Percentiles rank a stretch among this genome's conserved stretches.
Evolutionary conservation across 1,140 invertebrate genomes (phyloP).

Genomic region (Acromyrmex echinatior): DNA sequence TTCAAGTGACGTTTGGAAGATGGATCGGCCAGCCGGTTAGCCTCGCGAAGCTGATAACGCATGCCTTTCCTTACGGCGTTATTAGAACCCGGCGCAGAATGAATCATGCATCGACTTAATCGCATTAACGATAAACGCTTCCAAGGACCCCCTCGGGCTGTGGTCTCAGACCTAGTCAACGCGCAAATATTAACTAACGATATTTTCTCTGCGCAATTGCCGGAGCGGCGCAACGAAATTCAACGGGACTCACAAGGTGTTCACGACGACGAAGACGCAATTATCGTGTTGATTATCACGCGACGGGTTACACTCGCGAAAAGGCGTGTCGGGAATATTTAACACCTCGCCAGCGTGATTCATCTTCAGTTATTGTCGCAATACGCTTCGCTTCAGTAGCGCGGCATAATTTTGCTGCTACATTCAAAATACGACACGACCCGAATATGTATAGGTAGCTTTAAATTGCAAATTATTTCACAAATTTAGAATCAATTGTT

Average conservation of each 20-base stretch:
- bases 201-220: slow-evolving; percentile 59
- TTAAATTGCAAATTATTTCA: slow-evolving; percentile 16
- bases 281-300: slow-evolving; percentile 40
- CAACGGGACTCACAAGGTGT: background rate
- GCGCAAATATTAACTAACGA: slow-evolving; percentile 67
- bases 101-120: slow-evolving; percentile 72
- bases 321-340: slow-evolving; percentile 1
- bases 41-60: slow-evolving; percentile 32
- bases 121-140: slow-evolving; percentile 65
- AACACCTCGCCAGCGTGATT: background rate
- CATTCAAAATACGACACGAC: slow-evolving; percentile 1
- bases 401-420: background rate
- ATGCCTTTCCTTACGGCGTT: slow-evolving; percentile 45
- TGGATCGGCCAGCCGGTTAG: slow-evolving; percentile 24
- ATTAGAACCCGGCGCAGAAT: slow-evolving; percentile 65
- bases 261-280: slow-evolving; percentile 6
- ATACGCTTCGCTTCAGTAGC: background rate
- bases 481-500: slow-evolving; percentile 1
- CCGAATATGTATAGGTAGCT: background rate
- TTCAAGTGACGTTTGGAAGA: slow-evolving; percentile 38
- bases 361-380: slow-evolving; percentile 13
- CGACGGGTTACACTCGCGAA: background rate
- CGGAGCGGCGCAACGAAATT: background rate
- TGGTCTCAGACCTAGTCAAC: slow-evolving; percentile 40
- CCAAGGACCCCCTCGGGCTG: slow-evolving; percentile 27